These are phyloP conservation scores for Caprella mutica DNA, from an alignment of 2,888 invertebrate genomes.

Conservation along the genomic window DNA sequence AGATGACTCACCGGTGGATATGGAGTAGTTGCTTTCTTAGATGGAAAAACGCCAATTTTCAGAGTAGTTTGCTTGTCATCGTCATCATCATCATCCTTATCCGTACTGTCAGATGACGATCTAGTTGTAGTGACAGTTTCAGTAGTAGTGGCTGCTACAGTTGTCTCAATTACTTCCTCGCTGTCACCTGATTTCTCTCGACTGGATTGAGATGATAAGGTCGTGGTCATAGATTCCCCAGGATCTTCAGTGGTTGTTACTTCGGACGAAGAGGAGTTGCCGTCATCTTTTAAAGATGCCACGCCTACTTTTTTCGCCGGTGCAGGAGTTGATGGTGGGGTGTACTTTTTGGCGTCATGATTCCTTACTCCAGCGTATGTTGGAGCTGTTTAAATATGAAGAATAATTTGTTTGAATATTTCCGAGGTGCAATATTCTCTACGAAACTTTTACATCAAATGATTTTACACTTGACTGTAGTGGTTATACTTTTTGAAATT, in stretches of 20 bases:
- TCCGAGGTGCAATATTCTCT: too few relatives aligned
- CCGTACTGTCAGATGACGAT: background rate
- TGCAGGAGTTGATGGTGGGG: constrained; percentile 12
- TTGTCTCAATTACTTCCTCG: background rate
- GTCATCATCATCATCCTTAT: background rate
- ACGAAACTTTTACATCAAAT: too few relatives aligned
- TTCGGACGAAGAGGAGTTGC: too few relatives aligned
- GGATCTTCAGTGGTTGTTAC: too few relatives aligned
- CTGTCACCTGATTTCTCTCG: background rate
- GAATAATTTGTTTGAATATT: too few relatives aligned
- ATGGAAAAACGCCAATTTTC: background rate
- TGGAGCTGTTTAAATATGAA: too few relatives aligned
- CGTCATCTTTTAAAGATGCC: too few relatives aligned
- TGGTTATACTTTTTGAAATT: too few relatives aligned
- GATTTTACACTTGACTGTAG: too few relatives aligned
- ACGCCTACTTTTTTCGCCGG: too few relatives aligned
- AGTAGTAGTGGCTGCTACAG: background rate
- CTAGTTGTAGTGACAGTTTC: background rate
- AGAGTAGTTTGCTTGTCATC: constrained; percentile 5
- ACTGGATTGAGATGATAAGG: too few relatives aligned
- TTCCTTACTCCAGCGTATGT: constrained; percentile 19
- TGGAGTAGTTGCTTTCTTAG: background rate
- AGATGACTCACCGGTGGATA: background rate
- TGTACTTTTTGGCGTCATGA: constrained; percentile 14
- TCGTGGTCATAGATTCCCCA: too few relatives aligned